Evolutionary conservation across 1,140 invertebrate species (phyloP), one percentile per base, ranked within the genome.

Genomic region (Melipona quadrifasciata): DNA sequence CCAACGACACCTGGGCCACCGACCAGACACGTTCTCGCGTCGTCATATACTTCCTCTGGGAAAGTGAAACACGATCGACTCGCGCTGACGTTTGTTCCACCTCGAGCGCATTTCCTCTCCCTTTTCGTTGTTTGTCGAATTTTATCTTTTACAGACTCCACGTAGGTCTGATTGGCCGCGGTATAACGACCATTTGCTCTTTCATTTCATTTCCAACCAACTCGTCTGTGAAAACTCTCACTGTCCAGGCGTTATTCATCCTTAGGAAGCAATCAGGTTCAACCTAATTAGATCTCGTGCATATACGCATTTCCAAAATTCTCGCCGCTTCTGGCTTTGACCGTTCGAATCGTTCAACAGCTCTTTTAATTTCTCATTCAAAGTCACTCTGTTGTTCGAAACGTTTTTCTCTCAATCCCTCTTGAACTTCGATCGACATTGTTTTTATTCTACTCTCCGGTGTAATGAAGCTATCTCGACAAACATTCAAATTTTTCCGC

Each of bases 1-100:
- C 31, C 31, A 24, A 21, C 65, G 75, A 83, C 65, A 71, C 82
- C n/a, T 71, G 67, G 53, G 4, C 73, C 10, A 61, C n/a, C 58
- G 24, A 61, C 58, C 58, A 61, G 58, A 61, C 58, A 61, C 58
- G 58, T 58, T 11, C 12, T 58, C 57, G 24, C 61, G n/a, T 31
- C 14, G n/a, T 17, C 27, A 3, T 21, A 17, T 27, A 10, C 31
- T 67, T 31, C 27, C 27, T 2, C 27, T 10, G 65, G 17, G 17
- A 67, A 67, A 34, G 31, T 34, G 65, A 8, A 67, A 67, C 39
- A 47, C 65, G 65, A 34, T 67, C 65, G 27, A 34, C 27, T 16
- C 8, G 27, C 3, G 65, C 3, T 21, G 27, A 17, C 27, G 17
- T 67, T 67, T 8, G 6, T 10, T 67, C 34, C 16, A 58, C 24